Conservation (phyloP, 2,797 vertebrate genomes). For the Coreius guichenoti region DNA sequence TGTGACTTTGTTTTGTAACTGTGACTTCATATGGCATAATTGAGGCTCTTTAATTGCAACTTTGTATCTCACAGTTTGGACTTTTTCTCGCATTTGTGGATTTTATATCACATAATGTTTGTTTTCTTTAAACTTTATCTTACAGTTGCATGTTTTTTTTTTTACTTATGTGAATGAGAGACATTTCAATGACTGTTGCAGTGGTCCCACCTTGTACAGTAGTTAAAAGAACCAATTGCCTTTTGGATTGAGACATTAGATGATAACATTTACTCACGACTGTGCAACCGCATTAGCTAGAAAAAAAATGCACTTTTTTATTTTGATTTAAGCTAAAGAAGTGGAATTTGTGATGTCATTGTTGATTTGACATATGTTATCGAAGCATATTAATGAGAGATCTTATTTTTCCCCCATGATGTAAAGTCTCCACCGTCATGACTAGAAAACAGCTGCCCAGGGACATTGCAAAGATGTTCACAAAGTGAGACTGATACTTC, state of each 20-base stretch:
- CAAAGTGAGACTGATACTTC: not conserved
- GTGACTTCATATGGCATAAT: not conserved
- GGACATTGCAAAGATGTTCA: not conserved
- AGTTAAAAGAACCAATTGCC: not conserved
- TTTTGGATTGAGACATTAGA: not conserved
- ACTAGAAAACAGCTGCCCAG: not conserved
- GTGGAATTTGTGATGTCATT: not conserved
- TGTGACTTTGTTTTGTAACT: not conserved
- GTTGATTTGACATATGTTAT: not conserved
- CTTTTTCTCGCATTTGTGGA: not conserved
- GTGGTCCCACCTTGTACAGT: not conserved
- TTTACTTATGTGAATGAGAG: not conserved
- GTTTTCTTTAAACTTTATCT: not conserved
- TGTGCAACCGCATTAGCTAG: not conserved
- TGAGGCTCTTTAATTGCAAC: not conserved
- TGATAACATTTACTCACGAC: not conserved
- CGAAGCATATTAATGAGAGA: not conserved
- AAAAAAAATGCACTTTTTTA: not conserved
- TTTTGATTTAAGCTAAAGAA: not conserved
- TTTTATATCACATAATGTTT: not conserved
- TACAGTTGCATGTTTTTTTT: not conserved
- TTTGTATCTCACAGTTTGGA: not conserved
- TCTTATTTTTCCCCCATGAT: not conserved
- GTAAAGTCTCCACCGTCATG: not conserved
- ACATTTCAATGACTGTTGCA: not conserved